Conservation (phyloP, 2,888 invertebrate genomes). For the Drosophila greeni region DNA sequence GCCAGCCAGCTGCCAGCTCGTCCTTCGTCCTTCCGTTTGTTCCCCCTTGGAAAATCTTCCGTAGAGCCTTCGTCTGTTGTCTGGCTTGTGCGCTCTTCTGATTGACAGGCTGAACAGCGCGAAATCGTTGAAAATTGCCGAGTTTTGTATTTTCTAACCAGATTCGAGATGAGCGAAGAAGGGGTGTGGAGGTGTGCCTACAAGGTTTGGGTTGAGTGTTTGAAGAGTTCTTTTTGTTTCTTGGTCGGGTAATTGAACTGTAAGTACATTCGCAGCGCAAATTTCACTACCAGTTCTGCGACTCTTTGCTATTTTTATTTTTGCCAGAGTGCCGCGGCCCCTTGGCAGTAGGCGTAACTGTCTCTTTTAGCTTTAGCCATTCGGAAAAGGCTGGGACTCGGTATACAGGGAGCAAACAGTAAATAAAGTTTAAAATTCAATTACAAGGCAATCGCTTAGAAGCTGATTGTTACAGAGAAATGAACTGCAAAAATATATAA, state of each 20-base stretch:
- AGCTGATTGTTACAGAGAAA: constrained; percentile 58
- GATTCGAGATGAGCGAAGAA: not conserved
- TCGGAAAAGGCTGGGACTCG: constrained; percentile 20
- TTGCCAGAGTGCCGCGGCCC: constrained; percentile 25
- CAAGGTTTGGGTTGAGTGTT: not conserved
- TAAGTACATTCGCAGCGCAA: constrained; percentile 53
- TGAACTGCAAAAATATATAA: not conserved
- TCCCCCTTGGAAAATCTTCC: constrained; percentile 2
- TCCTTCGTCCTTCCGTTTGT: constrained; percentile 10
- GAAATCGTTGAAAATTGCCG: constrained; percentile 51
- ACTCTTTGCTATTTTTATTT: constrained; percentile 18
- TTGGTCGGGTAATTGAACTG: constrained; percentile 65
- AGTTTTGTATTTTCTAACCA: constrained; percentile 55
- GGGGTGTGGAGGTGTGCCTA: not conserved
- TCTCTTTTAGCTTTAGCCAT: constrained; percentile 8
- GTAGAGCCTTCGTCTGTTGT: constrained; percentile 46
- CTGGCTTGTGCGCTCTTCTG: constrained; percentile 60
- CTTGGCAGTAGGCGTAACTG: constrained; percentile 17
- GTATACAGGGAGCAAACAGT: constrained; percentile 58
- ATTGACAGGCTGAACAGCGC: constrained; percentile 65
- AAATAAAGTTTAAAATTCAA: constrained; percentile 73
- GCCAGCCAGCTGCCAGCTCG: constrained; percentile 27
- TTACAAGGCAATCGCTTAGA: constrained; percentile 69
- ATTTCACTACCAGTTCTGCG: constrained; percentile 9
- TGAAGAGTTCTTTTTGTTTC: constrained; percentile 5